A percentile compares a stretch with the other conserved stretches of the same genome.
Conservation (phyloP, 2,888 invertebrate genomes). For the Limnephilus lunatus region DNA sequence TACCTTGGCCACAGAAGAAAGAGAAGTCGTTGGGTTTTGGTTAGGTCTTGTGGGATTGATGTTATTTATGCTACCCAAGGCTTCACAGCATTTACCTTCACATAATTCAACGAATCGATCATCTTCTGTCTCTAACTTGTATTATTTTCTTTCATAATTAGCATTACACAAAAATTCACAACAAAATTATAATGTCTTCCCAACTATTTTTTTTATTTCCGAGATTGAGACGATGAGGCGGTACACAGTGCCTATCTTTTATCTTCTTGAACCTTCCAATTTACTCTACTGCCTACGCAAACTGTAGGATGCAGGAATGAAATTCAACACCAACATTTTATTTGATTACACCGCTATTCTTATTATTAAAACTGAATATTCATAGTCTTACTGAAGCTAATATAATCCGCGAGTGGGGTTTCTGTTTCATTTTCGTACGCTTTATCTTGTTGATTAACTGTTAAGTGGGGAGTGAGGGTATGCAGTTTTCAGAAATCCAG, state of each 20-base stretch:
- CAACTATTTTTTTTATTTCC: background rate
- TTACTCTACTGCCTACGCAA: background rate
- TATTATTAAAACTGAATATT: background rate
- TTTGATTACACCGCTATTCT: background rate
- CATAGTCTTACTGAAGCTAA: background rate
- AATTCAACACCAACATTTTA: background rate
- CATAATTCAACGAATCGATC: too few species aligned
- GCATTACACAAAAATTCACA: too few species aligned
- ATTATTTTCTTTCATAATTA: too few species aligned
- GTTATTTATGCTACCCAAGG: too few species aligned
- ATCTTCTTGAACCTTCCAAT: background rate
- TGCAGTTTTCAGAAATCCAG: conserved; percentile 6
- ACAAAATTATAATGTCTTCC: too few species aligned
- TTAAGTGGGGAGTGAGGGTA: background rate
- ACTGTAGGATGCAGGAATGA: background rate
- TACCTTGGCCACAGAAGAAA: too few species aligned
- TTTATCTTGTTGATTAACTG: background rate
- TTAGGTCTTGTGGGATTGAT: too few species aligned
- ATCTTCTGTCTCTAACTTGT: too few species aligned
- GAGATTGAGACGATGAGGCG: background rate
- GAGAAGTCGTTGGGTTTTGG: too few species aligned
- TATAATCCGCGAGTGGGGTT: background rate
- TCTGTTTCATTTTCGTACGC: background rate
- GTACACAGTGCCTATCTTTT: background rate
- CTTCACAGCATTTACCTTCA: too few species aligned